Evolutionary conservation across 1,140 invertebrate species (phyloP).

Genomic region (Drosophila novamexicana): DNA sequence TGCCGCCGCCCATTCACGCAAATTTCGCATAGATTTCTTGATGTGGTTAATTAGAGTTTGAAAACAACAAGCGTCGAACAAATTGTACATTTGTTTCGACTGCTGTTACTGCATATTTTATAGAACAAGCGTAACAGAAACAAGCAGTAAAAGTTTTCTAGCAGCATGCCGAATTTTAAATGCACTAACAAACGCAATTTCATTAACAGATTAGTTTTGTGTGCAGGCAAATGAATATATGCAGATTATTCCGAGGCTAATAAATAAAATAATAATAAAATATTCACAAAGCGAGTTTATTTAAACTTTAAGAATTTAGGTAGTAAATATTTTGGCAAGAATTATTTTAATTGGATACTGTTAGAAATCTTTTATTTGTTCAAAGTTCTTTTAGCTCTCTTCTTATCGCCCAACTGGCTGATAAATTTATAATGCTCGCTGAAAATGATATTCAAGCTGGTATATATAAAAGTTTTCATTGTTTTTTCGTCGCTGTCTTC

Average conservation of each 20-base stretch:
- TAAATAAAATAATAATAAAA: too few relatives aligned
- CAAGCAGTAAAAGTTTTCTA: slow-evolving; percentile 24
- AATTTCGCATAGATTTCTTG: slow-evolving; percentile 76
- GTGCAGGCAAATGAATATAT: too few relatives aligned
- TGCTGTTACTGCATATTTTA: slow-evolving; percentile 76
- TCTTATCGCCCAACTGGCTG: slow-evolving; percentile 10
- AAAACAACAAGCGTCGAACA: slow-evolving; percentile 62
- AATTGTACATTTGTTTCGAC: slow-evolving; percentile 67
- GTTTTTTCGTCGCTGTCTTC: slow-evolving; percentile 62
- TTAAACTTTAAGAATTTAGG: too few relatives aligned
- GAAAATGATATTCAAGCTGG: slow-evolving; percentile 45
- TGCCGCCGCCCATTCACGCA: slow-evolving; percentile 50
- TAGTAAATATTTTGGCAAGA: too few relatives aligned
- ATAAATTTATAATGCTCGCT: slow-evolving; percentile 22
- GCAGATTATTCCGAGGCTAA: too few relatives aligned
- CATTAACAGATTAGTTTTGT: too few relatives aligned
- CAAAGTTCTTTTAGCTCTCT: neutral
- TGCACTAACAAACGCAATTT: slow-evolving; percentile 30
- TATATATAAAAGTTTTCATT: slow-evolving; percentile 78
- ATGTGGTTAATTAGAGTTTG: slow-evolving; percentile 80
- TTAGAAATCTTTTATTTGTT: too few relatives aligned
- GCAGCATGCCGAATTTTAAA: slow-evolving; percentile 19
- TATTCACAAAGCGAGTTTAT: too few relatives aligned
- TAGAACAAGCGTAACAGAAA: slow-evolving; percentile 49
- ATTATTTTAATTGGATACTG: too few relatives aligned